Evolutionary conservation across 2,797 vertebrate genomes (phyloP).

Genomic region (Epinephelus awoara): DNA sequence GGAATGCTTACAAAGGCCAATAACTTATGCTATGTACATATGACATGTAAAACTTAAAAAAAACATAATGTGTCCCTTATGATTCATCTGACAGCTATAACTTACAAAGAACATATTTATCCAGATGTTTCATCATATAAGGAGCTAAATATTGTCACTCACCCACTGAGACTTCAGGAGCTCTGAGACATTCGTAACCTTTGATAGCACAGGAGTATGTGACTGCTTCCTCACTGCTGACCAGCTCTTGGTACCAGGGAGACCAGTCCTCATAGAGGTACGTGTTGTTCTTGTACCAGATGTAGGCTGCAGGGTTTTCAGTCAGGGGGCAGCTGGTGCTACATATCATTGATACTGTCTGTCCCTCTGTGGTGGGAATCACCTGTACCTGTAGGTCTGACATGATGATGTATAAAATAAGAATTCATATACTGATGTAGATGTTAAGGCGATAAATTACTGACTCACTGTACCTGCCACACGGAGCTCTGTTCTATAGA

Average conservation of each 20-base stretch:
- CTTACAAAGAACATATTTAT: no score
- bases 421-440: neutral
- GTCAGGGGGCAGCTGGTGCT: conserved; percentile 20
- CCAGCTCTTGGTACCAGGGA: conserved; percentile 3
- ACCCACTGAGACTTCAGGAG: no score
- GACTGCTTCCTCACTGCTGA: neutral
- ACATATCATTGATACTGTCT: conserved; percentile 32
- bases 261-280: neutral
- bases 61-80: no score
- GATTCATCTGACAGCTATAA: neutral
- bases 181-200: no score
- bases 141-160: no score
- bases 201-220: no score
- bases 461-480: conserved; percentile 11
- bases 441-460: neutral
- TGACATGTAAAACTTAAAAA: neutral
- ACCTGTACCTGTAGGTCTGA: conserved; percentile 34
- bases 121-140: no score
- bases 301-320: conserved; percentile 23
- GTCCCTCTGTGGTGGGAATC: neutral
- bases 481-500: neutral
- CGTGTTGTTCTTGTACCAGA: conserved; percentile 32
- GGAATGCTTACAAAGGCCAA: neutral
- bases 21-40: neutral
- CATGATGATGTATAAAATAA: neutral